These are phyloP conservation scores for Scophthalmus maximus DNA, from an alignment of 2,113 vertebrate species.

Conservation along the genomic window DNA sequence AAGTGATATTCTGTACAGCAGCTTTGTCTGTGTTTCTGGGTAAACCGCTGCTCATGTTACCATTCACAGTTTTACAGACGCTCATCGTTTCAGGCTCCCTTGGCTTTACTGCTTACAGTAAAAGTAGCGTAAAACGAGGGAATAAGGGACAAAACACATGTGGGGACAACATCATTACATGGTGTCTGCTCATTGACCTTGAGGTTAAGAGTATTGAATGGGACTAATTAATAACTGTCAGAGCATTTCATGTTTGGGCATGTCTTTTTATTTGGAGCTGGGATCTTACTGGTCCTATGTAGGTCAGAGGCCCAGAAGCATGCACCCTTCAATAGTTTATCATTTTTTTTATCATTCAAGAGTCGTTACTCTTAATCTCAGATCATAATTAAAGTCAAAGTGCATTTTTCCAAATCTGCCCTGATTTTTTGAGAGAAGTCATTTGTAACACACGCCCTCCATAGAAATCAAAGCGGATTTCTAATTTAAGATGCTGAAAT, in stretches of 20 bases:
- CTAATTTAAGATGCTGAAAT: constrained; percentile 59
- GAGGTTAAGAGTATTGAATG: constrained; percentile 80
- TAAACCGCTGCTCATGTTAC: constrained; percentile 53
- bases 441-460: constrained; percentile 34
- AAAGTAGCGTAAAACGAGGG: constrained; percentile 39
- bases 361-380: constrained; percentile 70
- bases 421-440: constrained; percentile 65
- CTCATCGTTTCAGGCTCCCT: constrained; percentile 53
- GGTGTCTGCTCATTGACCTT: constrained; percentile 78
- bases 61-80: constrained; percentile 33
- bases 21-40: constrained; percentile 62
- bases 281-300: constrained; percentile 68
- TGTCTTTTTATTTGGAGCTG: constrained; percentile 65
- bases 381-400: constrained; percentile 71
- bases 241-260: constrained; percentile 65
- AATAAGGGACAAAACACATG: constrained; percentile 56
- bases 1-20: constrained; percentile 43
- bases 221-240: constrained; percentile 83
- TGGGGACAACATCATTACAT: constrained; percentile 74
- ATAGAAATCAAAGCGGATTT: constrained; percentile 62
- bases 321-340: constrained; percentile 71
- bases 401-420: constrained; percentile 64
- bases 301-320: constrained; percentile 74
- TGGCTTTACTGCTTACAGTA: constrained; percentile 48
- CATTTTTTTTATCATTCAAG: constrained; percentile 58